Conservation (phyloP, 2,113 vertebrate species). For the crab-eating macaque (Macaca fascicularis) region DNA sequence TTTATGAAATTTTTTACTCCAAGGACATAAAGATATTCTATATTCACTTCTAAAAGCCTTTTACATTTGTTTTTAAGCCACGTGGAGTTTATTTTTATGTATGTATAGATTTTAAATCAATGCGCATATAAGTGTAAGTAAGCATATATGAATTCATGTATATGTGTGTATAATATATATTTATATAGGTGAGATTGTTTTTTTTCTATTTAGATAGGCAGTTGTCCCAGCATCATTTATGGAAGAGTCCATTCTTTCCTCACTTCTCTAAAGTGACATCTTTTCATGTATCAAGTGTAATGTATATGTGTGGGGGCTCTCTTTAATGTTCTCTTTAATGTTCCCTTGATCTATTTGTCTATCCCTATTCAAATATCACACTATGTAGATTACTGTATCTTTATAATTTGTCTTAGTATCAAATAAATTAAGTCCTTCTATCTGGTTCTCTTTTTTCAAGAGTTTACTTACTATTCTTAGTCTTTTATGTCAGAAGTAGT, state of each 20-base stretch:
- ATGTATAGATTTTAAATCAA: neutral
- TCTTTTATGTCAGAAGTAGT: neutral
- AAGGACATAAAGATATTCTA: neutral
- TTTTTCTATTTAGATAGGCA: neutral
- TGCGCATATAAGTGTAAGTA: neutral
- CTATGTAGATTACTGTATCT: neutral
- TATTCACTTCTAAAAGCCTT: neutral
- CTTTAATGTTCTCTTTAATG: neutral
- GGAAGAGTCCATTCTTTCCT: neutral
- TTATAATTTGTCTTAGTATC: neutral
- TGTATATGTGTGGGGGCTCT: neutral
- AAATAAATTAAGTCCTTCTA: neutral
- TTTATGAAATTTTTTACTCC: neutral
- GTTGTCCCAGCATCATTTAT: neutral
- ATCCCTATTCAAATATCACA: neutral
- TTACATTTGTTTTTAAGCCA: neutral
- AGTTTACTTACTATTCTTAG: neutral
- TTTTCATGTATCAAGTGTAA: neutral
- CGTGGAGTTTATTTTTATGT: neutral
- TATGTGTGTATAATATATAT: neutral
- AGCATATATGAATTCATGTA: neutral
- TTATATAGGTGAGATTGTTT: neutral
- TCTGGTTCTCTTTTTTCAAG: neutral
- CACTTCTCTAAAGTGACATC: neutral
- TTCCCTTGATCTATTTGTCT: neutral